Evolutionary conservation across 2,797 vertebrate species (phyloP), one percentile per base, ranked within the genome.

Genomic region (Mastacembelus armatus): DNA sequence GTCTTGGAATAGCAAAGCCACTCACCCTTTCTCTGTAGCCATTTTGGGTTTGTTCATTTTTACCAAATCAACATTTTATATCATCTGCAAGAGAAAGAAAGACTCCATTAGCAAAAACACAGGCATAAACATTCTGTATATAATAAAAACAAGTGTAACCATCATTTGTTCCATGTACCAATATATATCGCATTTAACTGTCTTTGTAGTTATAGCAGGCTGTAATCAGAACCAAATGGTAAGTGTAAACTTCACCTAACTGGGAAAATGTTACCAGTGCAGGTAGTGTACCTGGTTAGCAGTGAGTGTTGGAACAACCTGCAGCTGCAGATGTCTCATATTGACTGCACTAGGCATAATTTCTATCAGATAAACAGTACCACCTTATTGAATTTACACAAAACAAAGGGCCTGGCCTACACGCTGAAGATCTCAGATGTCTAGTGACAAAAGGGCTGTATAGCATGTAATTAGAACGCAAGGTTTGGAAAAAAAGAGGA

Each of bases 21-120:
- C 93, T 93, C 88, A 99, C 98, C 96, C 95, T 93, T 98, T 99
- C 85, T 98, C 97, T 74, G 95, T 80, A 77, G 95, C 77, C 92
- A 95, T 94, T 95, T 96, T 99, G 86, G 94, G 89, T 93, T 97
- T 99, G 93, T 93, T 98, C 96, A 98, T 99, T 87, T 94, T 92
- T 85, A 80, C 83, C 88, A 93, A 89, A 91, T 92, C 90, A 94
- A 77, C 94, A 95, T 92, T 81, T 95, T 91, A 93, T 66, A 85
- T 77, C 81, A 78, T 86, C 95, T 91, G 88, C 80, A 89, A 86
- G 55, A 81, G 43, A 81, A 68, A 83, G n/a, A 66, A 73, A 66
- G 33, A 66, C 14, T 22, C 57, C 1, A 44, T 3, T 52, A 70
- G 56, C 32, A 26, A 65, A 54, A 55, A 10, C 14, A 39, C 14